Evolutionary conservation across 2,888 invertebrate genomes (phyloP), one percentile per base, ranked within the genome.

Genomic region (Hydrotaea diabolus): DNA sequence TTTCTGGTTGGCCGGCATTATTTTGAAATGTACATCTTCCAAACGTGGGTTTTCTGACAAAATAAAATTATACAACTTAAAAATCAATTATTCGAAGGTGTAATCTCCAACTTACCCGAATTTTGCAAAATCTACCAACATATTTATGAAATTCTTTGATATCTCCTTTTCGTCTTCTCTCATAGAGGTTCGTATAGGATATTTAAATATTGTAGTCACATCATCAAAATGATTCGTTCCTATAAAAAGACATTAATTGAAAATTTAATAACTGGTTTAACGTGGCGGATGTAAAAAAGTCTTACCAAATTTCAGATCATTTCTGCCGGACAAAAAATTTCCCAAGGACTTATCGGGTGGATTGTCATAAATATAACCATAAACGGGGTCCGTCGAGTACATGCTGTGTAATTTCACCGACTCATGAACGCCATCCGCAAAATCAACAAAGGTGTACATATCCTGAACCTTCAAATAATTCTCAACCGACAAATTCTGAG

Each of bases 381-480:
- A 95, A 2, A 95, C 94, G 0, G 95, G 94, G 83, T 94, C 94
- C 13, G 93, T 92, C 0, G 93, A 93, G 53, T 92, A 92, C 19
- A 91, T 88, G 0, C 95, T 94, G 88, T 95, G 95, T 64, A 95
- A 88, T 86, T 93, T 93, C 0, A 95, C 94, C n/a, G 94, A 92
- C 83, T 93, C 93, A 64, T 95, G 94, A 0, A 94, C 94, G 46
- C 94, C 95, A 1, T 91, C 93, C 0, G 93, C 91, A 89, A 96
- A 96, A 0, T 95, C 91, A 11, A 95, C 92, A 90, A 96, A 96
- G 0, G 95, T 93, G 0, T 95, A 92, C 88, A 96, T 93, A 93
- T 95, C 86, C 77, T 90, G 89, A 0, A 90, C 43, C 7, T 87
- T 83, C 49, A 89, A 86, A 87, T 91, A 94, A 0, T 93, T 94